Conservation (phyloP, 2,888 invertebrate species). For the Philaethria dido region DNA sequence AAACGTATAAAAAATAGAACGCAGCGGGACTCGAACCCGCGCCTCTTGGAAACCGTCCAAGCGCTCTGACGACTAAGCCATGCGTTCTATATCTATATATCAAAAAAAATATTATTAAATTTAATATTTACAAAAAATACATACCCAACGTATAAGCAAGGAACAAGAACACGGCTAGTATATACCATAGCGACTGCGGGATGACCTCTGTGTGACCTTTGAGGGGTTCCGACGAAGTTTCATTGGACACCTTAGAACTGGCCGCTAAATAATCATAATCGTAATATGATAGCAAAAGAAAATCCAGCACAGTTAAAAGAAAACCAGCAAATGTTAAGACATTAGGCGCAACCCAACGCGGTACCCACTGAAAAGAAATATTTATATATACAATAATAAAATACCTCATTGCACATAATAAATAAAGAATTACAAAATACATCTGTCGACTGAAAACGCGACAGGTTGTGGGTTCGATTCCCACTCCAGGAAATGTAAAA, state of each 20-base stretch:
- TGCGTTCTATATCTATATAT: no score
- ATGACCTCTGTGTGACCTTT: conserved; percentile 79
- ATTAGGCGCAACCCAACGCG: conserved; percentile 98
- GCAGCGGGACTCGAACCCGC: no score
- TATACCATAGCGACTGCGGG: conserved; percentile 93
- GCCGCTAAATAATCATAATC: conserved; percentile 95
- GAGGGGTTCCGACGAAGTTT: conserved; percentile 58
- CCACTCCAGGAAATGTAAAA: no score
- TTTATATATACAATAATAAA: not conserved
- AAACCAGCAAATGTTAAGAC: conserved; percentile 97
- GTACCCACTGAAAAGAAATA: conserved; percentile 88
- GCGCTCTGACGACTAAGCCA: no score
- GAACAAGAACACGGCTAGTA: conserved; percentile 94
- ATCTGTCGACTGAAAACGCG: no score
- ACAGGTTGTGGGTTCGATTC: no score
- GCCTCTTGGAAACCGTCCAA: no score
- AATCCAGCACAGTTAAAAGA: conserved; percentile 94
- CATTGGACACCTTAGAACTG: conserved; percentile 73
- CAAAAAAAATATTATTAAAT: no score
- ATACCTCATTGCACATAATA: no score
- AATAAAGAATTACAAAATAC: no score
- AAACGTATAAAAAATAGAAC: no score
- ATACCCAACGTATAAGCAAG: conserved; percentile 97
- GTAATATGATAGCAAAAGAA: conserved; percentile 91
- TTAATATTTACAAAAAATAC: no score